Evolutionary conservation across 2,797 vertebrate species (phyloP).

Genomic region (Falco novaeseelandiae): DNA sequence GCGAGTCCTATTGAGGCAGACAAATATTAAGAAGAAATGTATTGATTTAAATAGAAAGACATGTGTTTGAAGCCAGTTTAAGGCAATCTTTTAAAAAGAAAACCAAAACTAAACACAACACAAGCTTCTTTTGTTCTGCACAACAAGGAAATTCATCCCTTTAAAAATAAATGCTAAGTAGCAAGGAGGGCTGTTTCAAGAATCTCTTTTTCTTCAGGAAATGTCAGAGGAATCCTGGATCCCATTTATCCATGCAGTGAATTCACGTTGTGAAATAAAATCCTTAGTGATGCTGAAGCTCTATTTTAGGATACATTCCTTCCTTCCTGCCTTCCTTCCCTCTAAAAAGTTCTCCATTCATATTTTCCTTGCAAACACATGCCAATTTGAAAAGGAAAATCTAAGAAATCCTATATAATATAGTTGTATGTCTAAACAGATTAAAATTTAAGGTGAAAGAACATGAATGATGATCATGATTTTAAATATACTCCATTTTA

Average conservation of each 20-base stretch:
- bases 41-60: neutral
- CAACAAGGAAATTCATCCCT: neutral
- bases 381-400: neutral
- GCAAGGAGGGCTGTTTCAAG: neutral
- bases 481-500: neutral
- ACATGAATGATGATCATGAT: neutral
- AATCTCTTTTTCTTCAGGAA: neutral
- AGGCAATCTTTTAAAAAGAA: neutral
- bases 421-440: neutral
- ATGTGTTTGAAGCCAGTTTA: neutral
- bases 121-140: neutral
- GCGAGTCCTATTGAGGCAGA: neutral
- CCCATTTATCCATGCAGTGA: neutral
- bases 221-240: neutral
- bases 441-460: neutral
- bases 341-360: neutral
- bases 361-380: neutral
- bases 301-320: neutral
- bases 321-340: no score
- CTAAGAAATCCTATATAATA: neutral
- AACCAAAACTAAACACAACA: accelerated
- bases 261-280: neutral
- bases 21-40: neutral
- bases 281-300: neutral
- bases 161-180: neutral